Percentiles rank a stretch among this genome's conserved stretches.
Conservation (phyloP, 2,113 vertebrate genomes). For the Ranitomeya imitator region DNA sequence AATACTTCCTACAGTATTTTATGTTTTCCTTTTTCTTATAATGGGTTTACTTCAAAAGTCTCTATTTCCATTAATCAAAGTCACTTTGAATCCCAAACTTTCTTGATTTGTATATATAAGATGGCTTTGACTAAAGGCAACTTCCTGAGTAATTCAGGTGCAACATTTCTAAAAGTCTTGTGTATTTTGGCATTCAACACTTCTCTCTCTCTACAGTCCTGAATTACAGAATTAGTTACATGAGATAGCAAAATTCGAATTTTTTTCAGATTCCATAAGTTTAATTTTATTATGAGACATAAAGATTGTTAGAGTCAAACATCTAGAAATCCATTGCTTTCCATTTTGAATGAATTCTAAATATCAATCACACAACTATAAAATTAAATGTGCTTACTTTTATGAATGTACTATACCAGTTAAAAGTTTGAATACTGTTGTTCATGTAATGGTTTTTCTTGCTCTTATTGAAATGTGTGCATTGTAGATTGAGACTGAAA, state of each 20-base stretch:
- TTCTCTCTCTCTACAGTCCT: neutral
- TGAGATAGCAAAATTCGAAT: too few species aligned
- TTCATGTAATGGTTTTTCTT: too few species aligned
- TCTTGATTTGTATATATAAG: conserved; percentile 29
- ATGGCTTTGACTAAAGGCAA: neutral
- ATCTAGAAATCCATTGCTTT: neutral
- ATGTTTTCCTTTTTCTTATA: neutral
- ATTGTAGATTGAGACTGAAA: too few species aligned
- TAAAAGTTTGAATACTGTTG: too few species aligned
- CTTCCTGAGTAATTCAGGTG: conserved; percentile 30
- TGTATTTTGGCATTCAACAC: neutral
- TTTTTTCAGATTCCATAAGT: neutral
- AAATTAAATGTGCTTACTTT: too few species aligned
- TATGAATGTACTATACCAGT: too few species aligned
- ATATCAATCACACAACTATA: too few species aligned
- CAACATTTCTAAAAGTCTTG: neutral
- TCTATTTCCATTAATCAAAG: conserved; percentile 20
- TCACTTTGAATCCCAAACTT: conserved; percentile 38
- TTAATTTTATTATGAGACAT: neutral
- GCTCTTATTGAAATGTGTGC: too few species aligned
- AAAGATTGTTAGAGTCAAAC: neutral
- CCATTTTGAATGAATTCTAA: too few species aligned
- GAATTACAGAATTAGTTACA: neutral
- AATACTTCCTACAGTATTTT: neutral
- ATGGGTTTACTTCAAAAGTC: neutral